Evolutionary conservation across 2,113 vertebrate species (phyloP).

Genomic region (Odontophorus gujanensis): DNA sequence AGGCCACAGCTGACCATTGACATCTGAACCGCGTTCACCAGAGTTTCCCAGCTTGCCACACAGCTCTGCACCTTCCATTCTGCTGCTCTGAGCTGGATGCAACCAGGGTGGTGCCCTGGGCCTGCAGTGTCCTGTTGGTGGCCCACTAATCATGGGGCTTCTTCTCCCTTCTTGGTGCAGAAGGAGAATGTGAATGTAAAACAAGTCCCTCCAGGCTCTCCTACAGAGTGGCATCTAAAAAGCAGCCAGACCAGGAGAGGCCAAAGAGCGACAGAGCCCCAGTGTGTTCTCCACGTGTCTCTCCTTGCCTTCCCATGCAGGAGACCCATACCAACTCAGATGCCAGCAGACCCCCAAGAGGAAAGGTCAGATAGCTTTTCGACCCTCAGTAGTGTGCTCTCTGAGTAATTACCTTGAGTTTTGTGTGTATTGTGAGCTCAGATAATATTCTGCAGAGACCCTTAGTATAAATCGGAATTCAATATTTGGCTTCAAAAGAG

Average conservation of each 20-base stretch:
- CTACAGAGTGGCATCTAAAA: not conserved
- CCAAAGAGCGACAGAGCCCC: not conserved
- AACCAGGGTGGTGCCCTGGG: not conserved
- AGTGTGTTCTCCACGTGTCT: rapidly evolving
- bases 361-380: not conserved
- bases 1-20: not conserved
- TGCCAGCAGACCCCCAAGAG: not conserved
- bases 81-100: not conserved
- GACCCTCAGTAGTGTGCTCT: not conserved
- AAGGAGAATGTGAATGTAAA: not conserved
- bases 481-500: not conserved
- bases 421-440: not conserved
- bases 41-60: not conserved
- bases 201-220: too few species aligned
- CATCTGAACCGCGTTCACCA: not conserved
- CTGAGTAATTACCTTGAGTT: not conserved
- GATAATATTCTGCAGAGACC: not conserved
- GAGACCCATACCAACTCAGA: not conserved
- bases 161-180: not conserved
- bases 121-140: not conserved
- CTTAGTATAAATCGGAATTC: not conserved
- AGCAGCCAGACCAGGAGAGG: not conserved
- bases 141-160: not conserved
- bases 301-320: not conserved
- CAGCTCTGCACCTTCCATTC: not conserved